Evolutionary conservation across 2,888 invertebrate genomes (phyloP), one percentile per base, ranked within the genome.

Genomic region (Tiliacea aurago): DNA sequence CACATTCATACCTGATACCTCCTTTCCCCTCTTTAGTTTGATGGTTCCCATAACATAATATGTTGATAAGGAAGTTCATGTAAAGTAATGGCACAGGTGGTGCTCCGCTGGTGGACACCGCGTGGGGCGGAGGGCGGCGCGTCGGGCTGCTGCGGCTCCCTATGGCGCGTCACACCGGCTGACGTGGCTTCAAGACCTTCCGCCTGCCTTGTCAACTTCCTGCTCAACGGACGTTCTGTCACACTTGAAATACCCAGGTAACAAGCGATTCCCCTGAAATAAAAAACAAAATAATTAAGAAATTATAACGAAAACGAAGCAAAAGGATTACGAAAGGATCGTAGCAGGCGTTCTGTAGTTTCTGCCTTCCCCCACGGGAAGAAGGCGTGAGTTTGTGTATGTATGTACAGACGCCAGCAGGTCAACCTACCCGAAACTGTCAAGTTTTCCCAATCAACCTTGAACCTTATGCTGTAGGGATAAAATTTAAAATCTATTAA

Each of bases 171-270:
- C 41, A 99, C 99, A 0, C 99, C 99, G 0, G 99, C 99, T 0
- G 99, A 99, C 94, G 99, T 99, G 0, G 99, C 99, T 85, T 99
- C 99, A 33, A 97, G 99, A 0, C 99, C 99, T 0, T 99, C 99
- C 0, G 98, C 99, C 0, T 99, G 99, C 92, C 97, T 99, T 68
- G 99, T 99, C 63, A 99, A 99, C 94, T 99, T 99, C 94, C 96
- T 99, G n/a, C 97, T 99, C 0, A 99, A 98, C 90, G 99, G 99
- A 15, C 97, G 99, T n/a, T 98, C 98, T 0, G 99, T 99, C 20
- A 98, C 99, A 96, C 94, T 99, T 65, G 99, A 99, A 95, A 98
- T 99, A 97, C 98, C 98, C 0, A 96, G 97, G 94, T 97, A 94
- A 64, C 15, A n/a, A 37, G 3, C 33, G 15, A 47, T 64, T 64